Conservation (phyloP, 2,888 invertebrate genomes). For the Siphlonurus alternatus region DNA sequence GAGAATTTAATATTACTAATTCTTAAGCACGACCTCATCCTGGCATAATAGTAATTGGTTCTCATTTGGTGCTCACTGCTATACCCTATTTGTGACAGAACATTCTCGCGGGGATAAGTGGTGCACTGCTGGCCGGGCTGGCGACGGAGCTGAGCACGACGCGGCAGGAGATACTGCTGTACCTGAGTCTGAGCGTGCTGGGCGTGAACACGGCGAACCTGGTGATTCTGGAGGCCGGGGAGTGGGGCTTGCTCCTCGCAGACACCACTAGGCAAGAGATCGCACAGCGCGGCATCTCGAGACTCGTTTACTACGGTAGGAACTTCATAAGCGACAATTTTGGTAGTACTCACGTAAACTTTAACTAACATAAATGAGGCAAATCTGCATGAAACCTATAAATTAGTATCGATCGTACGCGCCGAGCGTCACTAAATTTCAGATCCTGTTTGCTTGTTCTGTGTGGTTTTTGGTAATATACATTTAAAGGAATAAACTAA, state of each 20-base stretch:
- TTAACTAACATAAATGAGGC: no score
- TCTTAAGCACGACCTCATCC: no score
- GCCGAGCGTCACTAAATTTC: no score
- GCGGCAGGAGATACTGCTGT: conserved; percentile 30
- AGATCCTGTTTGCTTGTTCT: no score
- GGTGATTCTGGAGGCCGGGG: conserved; percentile 25
- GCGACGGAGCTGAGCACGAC: conserved; percentile 25
- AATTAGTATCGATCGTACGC: no score
- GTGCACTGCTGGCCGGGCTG: conserved; percentile 30
- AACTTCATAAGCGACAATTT: conserved; percentile 21
- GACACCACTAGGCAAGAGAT: conserved; percentile 19
- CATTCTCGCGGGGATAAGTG: conserved; percentile 30
- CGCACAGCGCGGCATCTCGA: conserved; percentile 12
- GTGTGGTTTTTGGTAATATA: no score
- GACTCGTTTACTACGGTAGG: conserved; percentile 15
- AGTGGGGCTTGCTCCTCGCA: conserved; percentile 28
- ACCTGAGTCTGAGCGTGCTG: conserved; percentile 24
- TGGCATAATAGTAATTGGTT: no score
- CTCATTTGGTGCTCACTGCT: neutral
- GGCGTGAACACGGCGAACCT: conserved; percentile 21
- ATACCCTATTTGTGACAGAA: conserved; percentile 28
- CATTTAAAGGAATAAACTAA: no score
- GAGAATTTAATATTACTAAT: no score
- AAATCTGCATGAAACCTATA: no score
- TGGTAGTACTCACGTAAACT: no score